Base-by-base conservation (phyloP, 2,888 invertebrate genomes). In the Keiferia lycopersicella region DNA sequence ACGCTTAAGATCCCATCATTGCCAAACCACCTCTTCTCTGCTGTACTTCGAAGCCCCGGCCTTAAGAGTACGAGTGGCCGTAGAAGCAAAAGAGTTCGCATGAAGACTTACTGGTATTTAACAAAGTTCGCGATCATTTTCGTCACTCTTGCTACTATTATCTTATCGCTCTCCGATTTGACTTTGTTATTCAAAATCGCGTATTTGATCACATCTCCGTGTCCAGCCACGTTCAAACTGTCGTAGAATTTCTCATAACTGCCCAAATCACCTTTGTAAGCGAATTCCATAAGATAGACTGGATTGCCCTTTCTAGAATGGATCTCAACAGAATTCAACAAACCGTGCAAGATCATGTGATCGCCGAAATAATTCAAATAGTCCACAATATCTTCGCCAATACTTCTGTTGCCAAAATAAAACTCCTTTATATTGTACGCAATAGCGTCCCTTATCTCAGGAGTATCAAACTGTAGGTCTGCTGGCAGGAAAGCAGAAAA, bases 311-410 rank as follows among this genome's bases (percentile, higher is more conserved):
- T 60, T 26, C 63, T 68, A 0, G 74, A 67, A 57, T 78, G 73
- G 10, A 59, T 59, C 22, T 73, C 61, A 11, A 63, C 77, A 1
- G 77, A 73, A 64, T 75, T 73, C 12, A 79, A 50, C 11, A 79
- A 60, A 0, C 72, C 68, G 4, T 74, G 68, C 53, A 77, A 20
- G 30, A 81, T 58, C 2, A 72, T 60, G 48, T 60, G 64, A 65
- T 81, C 80, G 2, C 79, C 78, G 50, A 78, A 75, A 63, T 74
- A 81, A 34, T 78, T 65, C 0, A 81, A 65, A 65, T 78, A 78
- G 16, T 69, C 66, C 6, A 63, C 61, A 12, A 76, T 38, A 26
- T 69, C 58, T 22, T 72, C 68, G n/a, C 68, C 73, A 6, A 76
- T 62, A n/a, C 69, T 67, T 11, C 67, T 65, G 18, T 75, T 70